Percentiles rank a stretch among this genome's conserved stretches.
These are phyloP conservation scores for Cichlasoma orientale DNA, from an alignment of 2,797 vertebrate genomes.

Conservation along the genomic window DNA sequence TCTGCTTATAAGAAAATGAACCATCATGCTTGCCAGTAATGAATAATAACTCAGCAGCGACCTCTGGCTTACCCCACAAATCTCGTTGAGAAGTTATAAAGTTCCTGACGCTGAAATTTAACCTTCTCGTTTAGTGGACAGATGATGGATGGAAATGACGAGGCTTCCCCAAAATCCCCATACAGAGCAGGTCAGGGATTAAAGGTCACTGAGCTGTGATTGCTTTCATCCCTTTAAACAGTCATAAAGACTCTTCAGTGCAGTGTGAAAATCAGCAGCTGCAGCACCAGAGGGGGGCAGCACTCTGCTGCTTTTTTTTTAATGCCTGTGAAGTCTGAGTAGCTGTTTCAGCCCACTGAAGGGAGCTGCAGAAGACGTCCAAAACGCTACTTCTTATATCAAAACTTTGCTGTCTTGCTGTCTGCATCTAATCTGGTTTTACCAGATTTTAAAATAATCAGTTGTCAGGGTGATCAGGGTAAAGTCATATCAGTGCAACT, in stretches of 20 bases:
- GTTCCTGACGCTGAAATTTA: constrained; percentile 40
- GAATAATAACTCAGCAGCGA: constrained; percentile 49
- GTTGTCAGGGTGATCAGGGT: background rate
- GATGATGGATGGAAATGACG: background rate
- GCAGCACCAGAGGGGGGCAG: constrained; percentile 51
- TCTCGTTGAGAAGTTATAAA: constrained; percentile 40
- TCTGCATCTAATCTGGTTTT: background rate
- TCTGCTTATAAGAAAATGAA: constrained; percentile 46
- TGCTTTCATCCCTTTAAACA: background rate
- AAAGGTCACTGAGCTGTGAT: constrained; percentile 1
- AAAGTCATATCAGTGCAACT: background rate
- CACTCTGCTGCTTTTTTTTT: constrained; percentile 14
- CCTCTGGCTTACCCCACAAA: constrained; percentile 53
- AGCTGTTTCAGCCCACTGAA: background rate
- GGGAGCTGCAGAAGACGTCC: background rate
- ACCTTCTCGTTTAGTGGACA: constrained; percentile 49
- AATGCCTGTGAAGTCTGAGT: background rate
- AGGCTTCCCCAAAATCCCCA: background rate
- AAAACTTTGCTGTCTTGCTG: background rate
- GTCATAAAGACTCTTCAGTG: background rate
- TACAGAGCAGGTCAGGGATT: constrained; percentile 27
- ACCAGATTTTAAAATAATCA: background rate
- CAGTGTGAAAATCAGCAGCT: background rate
- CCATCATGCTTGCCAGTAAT: constrained; percentile 43
- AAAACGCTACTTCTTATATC: background rate